Conservation (phyloP, 2,113 vertebrate genomes). For the Alaudala cheleensis region DNA sequence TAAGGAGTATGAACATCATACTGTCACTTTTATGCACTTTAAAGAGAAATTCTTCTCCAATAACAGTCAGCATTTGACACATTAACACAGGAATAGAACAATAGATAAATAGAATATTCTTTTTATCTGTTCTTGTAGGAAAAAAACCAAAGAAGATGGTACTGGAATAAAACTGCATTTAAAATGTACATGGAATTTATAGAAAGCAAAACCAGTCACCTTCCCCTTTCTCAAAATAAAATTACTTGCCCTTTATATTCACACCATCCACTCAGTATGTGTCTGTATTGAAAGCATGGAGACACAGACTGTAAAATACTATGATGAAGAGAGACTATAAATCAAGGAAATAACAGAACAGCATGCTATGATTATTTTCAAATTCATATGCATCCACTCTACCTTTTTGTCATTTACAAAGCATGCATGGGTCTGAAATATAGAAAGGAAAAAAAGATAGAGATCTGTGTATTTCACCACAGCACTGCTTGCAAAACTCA, state of each 20-base stretch:
- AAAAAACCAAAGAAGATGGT: neutral
- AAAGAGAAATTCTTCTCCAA: neutral
- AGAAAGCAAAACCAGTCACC: neutral
- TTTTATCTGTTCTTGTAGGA: neutral
- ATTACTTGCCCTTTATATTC: neutral
- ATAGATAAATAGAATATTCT: neutral
- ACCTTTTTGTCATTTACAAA: neutral
- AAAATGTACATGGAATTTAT: rapidly evolving
- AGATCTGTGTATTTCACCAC: neutral
- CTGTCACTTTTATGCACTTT: neutral
- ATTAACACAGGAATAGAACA: neutral
- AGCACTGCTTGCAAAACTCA: neutral
- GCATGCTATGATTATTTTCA: neutral
- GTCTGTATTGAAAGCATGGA: neutral
- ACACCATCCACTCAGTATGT: neutral
- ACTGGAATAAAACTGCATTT: neutral
- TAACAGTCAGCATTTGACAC: neutral
- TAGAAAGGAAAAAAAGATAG: neutral
- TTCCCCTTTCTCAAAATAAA: neutral
- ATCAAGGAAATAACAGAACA: neutral
- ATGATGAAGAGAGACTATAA: neutral
- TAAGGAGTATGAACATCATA: neutral
- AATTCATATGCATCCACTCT: neutral
- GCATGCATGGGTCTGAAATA: neutral
- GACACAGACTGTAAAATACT: neutral